A percentile compares a stretch with the other conserved stretches of the same genome.
Conservation (phyloP, 2,888 invertebrate species). For the Hirtodrosophila confusa region DNA sequence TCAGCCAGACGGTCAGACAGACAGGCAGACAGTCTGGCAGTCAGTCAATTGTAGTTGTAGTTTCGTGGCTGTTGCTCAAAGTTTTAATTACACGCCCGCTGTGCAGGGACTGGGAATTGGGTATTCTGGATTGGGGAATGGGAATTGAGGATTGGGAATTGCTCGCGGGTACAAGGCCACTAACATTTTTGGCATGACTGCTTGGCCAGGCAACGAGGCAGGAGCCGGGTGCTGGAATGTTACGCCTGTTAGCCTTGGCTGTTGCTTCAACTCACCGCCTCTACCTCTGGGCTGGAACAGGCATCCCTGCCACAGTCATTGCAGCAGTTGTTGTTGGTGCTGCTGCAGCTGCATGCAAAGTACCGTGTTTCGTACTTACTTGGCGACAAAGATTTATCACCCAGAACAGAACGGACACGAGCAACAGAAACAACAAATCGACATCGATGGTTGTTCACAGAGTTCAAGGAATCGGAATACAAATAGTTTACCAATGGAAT, state of each 20-base stretch:
- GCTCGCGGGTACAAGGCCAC: slow-evolving; percentile 56
- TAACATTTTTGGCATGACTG: slow-evolving; percentile 49
- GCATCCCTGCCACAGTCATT: slow-evolving; percentile 1
- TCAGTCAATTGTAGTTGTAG: slow-evolving; percentile 71
- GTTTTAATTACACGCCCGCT: slow-evolving; percentile 82
- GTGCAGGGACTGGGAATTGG: slow-evolving; percentile 18
- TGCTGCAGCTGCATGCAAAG: slow-evolving; percentile 38
- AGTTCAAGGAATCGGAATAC: not conserved
- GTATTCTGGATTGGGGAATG: not conserved
- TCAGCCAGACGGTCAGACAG: slow-evolving; percentile 6
- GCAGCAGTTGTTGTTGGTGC: slow-evolving; percentile 20
- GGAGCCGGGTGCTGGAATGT: slow-evolving; percentile 1
- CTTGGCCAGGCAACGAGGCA: slow-evolving; percentile 9
- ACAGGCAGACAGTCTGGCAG: slow-evolving; percentile 41
- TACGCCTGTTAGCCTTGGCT: slow-evolving; percentile 42
- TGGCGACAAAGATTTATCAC: slow-evolving; percentile 72
- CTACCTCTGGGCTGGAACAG: not conserved
- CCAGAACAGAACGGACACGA: slow-evolving; percentile 11
- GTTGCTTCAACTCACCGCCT: not conserved
- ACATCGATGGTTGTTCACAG: slow-evolving; percentile 16
- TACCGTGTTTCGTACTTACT: slow-evolving; percentile 54
- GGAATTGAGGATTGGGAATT: slow-evolving; percentile 1
- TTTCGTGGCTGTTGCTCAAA: slow-evolving; percentile 80
- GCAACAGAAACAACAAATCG: slow-evolving; percentile 17
- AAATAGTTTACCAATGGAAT: too few species aligned